Conservation (phyloP, 1,140 invertebrate genomes). For the Eumaeus atala region DNA sequence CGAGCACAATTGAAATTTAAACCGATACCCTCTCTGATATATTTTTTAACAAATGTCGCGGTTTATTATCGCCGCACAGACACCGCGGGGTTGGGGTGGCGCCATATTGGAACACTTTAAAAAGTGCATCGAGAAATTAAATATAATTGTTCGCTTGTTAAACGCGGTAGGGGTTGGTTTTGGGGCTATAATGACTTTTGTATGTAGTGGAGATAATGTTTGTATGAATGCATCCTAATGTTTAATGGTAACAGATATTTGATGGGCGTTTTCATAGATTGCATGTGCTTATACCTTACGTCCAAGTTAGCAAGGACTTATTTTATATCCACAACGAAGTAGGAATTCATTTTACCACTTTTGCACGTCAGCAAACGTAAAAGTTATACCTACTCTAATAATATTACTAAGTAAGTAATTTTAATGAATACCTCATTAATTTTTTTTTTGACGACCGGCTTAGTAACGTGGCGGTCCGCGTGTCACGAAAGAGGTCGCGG, state of each 20-base stretch:
- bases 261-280: background rate
- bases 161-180: conserved; percentile 10
- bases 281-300: background rate
- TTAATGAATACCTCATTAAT: too few species aligned
- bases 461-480: too few species aligned
- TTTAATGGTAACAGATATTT: conserved; percentile 16
- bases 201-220: conserved; percentile 5
- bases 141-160: conserved; percentile 68
- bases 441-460: too few species aligned
- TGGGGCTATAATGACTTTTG: conserved; percentile 12
- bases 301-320: too few species aligned
- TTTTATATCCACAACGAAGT: too few species aligned
- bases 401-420: too few species aligned
- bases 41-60: conserved; percentile 72
- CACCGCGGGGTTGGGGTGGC: conserved; percentile 36
- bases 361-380: too few species aligned
- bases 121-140: conserved; percentile 67
- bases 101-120: conserved; percentile 61
- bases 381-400: too few species aligned
- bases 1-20: conserved; percentile 58
- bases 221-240: conserved; percentile 7
- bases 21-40: conserved; percentile 57
- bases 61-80: conserved; percentile 28
- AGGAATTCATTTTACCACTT: too few species aligned
- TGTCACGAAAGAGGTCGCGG: too few species aligned